Percentiles rank a stretch among this genome's conserved stretches.
Conservation (phyloP, 2,113 vertebrate genomes). For the Psephotus haematonotus region DNA sequence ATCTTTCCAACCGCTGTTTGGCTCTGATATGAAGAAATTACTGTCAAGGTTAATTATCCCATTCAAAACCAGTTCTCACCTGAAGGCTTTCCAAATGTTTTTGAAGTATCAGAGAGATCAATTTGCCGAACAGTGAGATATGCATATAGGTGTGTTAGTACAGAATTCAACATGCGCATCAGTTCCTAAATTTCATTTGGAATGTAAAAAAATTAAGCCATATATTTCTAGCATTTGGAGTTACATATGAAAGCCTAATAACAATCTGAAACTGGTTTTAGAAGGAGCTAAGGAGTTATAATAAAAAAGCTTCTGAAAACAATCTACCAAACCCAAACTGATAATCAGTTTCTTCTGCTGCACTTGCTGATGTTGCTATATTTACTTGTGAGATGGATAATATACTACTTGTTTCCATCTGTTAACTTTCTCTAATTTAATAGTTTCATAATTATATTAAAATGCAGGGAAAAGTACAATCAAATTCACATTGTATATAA, state of each 20-base stretch:
- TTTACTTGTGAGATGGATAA: neutral
- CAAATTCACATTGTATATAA: neutral
- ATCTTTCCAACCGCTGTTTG: slow-evolving; percentile 54
- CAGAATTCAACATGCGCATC: neutral
- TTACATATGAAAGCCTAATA: neutral
- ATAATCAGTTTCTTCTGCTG: neutral
- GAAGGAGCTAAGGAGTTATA: neutral
- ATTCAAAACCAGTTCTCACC: slow-evolving; percentile 59
- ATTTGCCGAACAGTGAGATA: slow-evolving; percentile 30
- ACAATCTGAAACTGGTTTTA: neutral
- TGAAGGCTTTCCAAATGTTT: slow-evolving; percentile 67
- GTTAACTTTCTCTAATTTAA: neutral
- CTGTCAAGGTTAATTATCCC: slow-evolving; percentile 69
- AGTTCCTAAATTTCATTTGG: neutral
- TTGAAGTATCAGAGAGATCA: slow-evolving; percentile 45
- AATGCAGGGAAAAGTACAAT: neutral
- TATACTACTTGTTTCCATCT: neutral
- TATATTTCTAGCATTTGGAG: neutral
- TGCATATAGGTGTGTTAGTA: neutral
- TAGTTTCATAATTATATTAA: neutral
- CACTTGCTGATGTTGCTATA: neutral
- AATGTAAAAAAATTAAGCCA: neutral
- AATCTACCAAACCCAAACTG: neutral
- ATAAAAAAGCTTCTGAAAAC: neutral
- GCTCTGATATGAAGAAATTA: slow-evolving; percentile 58